These are phyloP conservation scores for Beaufortia kweichowensis DNA, from an alignment of 2,113 vertebrate species.

Conservation along the genomic window DNA sequence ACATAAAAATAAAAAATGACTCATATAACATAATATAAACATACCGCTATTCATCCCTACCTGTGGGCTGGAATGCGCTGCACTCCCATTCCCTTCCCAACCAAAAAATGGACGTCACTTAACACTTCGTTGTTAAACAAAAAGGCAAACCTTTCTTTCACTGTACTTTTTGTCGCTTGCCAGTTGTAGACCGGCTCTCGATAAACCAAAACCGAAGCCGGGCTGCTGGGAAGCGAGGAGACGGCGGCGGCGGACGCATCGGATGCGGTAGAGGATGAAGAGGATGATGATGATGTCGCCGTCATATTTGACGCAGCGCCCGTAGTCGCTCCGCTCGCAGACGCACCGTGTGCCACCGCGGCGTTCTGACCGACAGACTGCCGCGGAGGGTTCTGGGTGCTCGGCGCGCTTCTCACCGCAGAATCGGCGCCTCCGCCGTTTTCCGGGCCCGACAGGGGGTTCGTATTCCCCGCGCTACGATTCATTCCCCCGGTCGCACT, in stretches of 20 bases:
- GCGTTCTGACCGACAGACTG: slow-evolving; percentile 55
- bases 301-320: slow-evolving; percentile 56
- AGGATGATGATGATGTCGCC: slow-evolving; percentile 50
- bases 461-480: slow-evolving; percentile 54
- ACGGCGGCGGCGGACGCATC: slow-evolving; percentile 62
- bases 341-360: slow-evolving; percentile 33
- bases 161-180: slow-evolving; percentile 86
- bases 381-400: slow-evolving; percentile 54
- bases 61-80: slow-evolving; percentile 87
- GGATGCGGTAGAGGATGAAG: slow-evolving; percentile 42
- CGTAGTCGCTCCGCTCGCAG: slow-evolving; percentile 45
- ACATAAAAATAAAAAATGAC: neutral
- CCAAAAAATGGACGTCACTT: slow-evolving; percentile 89
- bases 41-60: slow-evolving; percentile 63
- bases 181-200: slow-evolving; percentile 84
- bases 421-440: slow-evolving; percentile 57
- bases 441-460: slow-evolving; percentile 64
- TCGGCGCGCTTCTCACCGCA: slow-evolving; percentile 54
- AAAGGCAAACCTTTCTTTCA: slow-evolving; percentile 85
- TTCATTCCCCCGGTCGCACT: slow-evolving; percentile 41
- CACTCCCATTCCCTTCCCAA: slow-evolving; percentile 83
- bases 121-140: slow-evolving; percentile 90
- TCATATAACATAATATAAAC: neutral
- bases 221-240: slow-evolving; percentile 61
- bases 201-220: slow-evolving; percentile 69